These are phyloP conservation scores for Drosophila peninsularis DNA, from an alignment of 2,888 invertebrate species.

Conservation along the genomic window DNA sequence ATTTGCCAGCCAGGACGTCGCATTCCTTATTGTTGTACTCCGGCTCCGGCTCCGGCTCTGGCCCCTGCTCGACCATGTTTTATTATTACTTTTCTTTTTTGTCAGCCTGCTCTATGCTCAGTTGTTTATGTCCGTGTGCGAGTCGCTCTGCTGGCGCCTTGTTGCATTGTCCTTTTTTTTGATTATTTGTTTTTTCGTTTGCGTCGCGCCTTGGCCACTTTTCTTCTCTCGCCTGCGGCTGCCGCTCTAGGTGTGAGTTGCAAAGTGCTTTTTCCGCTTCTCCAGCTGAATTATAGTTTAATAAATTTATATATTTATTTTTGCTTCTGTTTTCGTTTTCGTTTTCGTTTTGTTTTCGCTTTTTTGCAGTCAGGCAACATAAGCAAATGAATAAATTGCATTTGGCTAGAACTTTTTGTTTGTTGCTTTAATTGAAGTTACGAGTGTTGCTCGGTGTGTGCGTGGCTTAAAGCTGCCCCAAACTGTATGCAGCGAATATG, in stretches of 20 bases:
- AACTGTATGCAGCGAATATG: conserved; percentile 17
- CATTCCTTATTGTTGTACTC: conserved; percentile 16
- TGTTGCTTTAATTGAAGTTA: conserved; percentile 54
- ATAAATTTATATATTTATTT: conserved; percentile 73
- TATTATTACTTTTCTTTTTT: conserved; percentile 68
- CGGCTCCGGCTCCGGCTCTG: conserved; percentile 35
- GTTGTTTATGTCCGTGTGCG: conserved; percentile 69
- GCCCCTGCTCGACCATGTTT: conserved; percentile 62
- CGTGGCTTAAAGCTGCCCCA: conserved; percentile 25
- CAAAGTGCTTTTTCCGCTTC: conserved; percentile 73
- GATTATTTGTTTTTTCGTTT: conserved; percentile 32
- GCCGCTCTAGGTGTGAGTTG: conserved; percentile 46
- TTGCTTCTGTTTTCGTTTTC: conserved; percentile 6
- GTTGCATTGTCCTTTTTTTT: conserved; percentile 60
- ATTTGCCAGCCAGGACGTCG: conserved; percentile 38
- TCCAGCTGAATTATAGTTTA: conserved; percentile 76
- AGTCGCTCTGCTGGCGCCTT: conserved; percentile 48
- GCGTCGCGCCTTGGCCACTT: conserved; percentile 50
- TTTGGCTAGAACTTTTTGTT: conserved; percentile 29
- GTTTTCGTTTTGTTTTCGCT: background rate
- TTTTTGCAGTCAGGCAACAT: conserved; percentile 11
- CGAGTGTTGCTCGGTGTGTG: conserved; percentile 21
- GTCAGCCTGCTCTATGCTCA: conserved; percentile 63
- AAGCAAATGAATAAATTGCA: conserved; percentile 60
- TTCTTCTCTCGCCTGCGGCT: conserved; percentile 18